Conservation (phyloP, 2,797 vertebrate species). For the Myiotriccus ornatus region DNA sequence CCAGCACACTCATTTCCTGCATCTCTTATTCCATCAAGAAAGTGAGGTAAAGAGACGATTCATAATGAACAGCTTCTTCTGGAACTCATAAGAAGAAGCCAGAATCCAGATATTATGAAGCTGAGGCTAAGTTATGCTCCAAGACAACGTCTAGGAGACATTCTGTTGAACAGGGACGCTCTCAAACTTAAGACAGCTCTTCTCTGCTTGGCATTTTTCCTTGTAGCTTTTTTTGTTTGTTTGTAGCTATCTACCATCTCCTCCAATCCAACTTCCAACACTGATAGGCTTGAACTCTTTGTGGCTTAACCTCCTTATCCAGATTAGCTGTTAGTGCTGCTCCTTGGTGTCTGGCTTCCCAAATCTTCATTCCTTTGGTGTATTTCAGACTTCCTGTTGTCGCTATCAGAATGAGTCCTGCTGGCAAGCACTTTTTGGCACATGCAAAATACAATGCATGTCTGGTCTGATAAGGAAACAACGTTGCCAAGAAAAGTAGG, state of each 20-base stretch:
- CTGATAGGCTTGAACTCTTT: background rate
- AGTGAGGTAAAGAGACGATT: background rate
- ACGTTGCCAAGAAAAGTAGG: background rate
- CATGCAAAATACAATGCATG: conserved; percentile 2
- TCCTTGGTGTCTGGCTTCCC: background rate
- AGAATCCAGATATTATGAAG: background rate
- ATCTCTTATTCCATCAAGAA: background rate
- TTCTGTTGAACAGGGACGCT: background rate
- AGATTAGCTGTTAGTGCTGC: background rate
- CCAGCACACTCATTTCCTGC: background rate
- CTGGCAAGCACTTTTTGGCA: conserved; percentile 33
- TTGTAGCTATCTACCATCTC: background rate
- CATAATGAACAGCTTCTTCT: background rate
- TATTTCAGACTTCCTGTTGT: conserved; percentile 51
- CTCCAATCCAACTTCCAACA: background rate
- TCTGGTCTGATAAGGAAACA: conserved; percentile 31
- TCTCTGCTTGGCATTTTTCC: background rate
- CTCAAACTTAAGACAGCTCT: background rate
- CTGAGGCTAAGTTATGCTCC: background rate
- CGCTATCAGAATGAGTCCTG: background rate
- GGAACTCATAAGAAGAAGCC: background rate
- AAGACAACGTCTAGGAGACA: background rate
- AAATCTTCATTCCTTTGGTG: conserved; percentile 7
- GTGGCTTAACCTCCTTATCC: background rate
- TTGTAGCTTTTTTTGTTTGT: background rate